phyloP scores from a whole-genome alignment of 1,140 invertebrate species.

The Galendromus occidentalis region DNA sequence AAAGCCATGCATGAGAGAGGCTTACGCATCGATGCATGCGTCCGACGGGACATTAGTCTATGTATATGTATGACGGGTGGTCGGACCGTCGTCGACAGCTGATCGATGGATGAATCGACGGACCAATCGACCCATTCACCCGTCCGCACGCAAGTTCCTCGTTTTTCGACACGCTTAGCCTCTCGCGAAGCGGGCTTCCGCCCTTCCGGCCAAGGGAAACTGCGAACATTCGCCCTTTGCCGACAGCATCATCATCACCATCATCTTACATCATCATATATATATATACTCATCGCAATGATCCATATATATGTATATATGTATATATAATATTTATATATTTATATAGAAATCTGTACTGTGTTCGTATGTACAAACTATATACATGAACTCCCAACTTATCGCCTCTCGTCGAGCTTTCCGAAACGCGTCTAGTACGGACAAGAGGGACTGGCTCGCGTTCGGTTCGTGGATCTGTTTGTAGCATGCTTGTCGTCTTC shows the following conservation, averaged over 20 bases:
- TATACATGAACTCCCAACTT: not conserved
- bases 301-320: not conserved
- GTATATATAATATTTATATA: not conserved
- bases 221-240: not conserved
- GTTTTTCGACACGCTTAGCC: too few species aligned
- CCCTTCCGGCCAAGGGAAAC: not conserved
- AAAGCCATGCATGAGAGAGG: too few species aligned
- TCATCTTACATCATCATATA: not conserved
- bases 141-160: too few species aligned
- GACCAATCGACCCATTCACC: too few species aligned
- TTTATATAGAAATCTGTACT: not conserved
- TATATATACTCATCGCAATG: not conserved
- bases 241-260: not conserved
- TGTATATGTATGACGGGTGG: too few species aligned
- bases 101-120: too few species aligned
- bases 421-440: not conserved
- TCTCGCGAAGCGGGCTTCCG: not conserved
- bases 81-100: too few species aligned
- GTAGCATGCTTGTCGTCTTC: not conserved
- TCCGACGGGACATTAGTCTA: too few species aligned
- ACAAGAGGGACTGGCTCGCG: not conserved
- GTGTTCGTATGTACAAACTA: slow-evolving; percentile 1
- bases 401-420: not conserved
- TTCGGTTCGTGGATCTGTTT: not conserved
- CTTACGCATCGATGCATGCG: too few species aligned